Evolutionary conservation across 2,888 invertebrate species (phyloP).

Genomic region (Blastobasis adustella): DNA sequence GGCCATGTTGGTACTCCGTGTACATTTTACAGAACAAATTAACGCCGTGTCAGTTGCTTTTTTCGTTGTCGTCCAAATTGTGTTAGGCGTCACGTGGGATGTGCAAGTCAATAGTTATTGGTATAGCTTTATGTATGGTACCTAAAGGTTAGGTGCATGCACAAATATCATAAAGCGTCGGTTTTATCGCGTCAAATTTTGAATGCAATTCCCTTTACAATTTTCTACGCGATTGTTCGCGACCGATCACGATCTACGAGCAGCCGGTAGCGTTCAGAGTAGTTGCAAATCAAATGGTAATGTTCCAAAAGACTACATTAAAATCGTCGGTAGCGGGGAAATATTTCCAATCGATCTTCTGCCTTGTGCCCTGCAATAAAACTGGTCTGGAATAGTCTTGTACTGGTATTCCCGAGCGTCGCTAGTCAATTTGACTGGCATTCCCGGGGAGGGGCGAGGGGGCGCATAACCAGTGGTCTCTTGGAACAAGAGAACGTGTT

Average conservation of each 20-base stretch:
- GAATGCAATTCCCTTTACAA: not conserved
- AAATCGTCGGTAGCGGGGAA: too few relatives aligned
- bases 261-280: too few relatives aligned
- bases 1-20: conserved; percentile 42
- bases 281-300: too few relatives aligned
- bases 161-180: too few relatives aligned
- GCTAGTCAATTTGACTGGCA: not conserved
- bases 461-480: conserved; percentile 21
- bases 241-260: too few relatives aligned
- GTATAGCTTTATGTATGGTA: not conserved
- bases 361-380: too few relatives aligned
- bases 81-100: conserved; percentile 31
- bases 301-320: too few relatives aligned
- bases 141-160: too few relatives aligned
- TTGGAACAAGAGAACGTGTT: conserved; percentile 52
- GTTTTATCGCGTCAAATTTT: too few relatives aligned
- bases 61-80: conserved; percentile 21
- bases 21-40: conserved; percentile 44
- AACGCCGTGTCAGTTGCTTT: conserved; percentile 42
- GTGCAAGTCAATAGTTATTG: not conserved
- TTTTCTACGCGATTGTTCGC: not conserved
- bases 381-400: too few relatives aligned
- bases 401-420: not conserved
- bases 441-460: not conserved
- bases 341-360: too few relatives aligned